A percentile compares a stretch with the other conserved stretches of the same genome.
Conservation (phyloP, 2,797 vertebrate species). For the Gymnoscopelus microlampas region DNA sequence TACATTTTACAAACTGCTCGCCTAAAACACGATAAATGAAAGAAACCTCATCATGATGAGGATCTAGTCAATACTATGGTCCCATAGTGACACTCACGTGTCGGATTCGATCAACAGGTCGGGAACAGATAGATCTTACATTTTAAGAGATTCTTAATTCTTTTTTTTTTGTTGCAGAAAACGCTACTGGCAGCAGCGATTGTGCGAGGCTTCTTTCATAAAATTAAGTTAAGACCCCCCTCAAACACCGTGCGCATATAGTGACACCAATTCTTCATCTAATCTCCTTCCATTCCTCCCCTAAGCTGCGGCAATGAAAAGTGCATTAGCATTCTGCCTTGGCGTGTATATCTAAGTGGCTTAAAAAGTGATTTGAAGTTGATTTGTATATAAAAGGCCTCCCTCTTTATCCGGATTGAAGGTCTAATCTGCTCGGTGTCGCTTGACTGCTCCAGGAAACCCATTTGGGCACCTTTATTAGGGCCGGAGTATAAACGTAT, state of each 20-base stretch:
- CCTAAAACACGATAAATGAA: background rate
- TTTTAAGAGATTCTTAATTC: no score
- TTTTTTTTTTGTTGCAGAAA: no score
- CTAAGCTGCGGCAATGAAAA: slow-evolving; percentile 86
- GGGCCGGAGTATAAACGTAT: slow-evolving; percentile 74
- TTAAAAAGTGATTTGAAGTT: slow-evolving; percentile 93
- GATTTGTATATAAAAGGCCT: slow-evolving; percentile 92
- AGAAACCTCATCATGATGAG: no score
- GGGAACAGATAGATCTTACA: no score
- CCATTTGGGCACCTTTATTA: slow-evolving; percentile 86
- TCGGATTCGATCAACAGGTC: background rate
- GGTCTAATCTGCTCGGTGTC: slow-evolving; percentile 88
- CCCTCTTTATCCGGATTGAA: slow-evolving; percentile 88
- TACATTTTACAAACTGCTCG: background rate
- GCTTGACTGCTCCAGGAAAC: slow-evolving; percentile 89
- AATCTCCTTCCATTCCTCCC: slow-evolving; percentile 82
- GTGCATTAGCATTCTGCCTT: slow-evolving; percentile 89
- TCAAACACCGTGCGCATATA: slow-evolving; percentile 77
- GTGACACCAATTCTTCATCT: slow-evolving; percentile 83
- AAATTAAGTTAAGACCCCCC: slow-evolving; percentile 84
- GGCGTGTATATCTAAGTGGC: slow-evolving; percentile 90
- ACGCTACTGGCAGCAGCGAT: no score
- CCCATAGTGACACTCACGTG: background rate
- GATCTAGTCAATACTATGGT: background rate
- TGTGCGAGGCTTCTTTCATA: slow-evolving; percentile 50